phyloP scores from a whole-genome alignment of 2,797 vertebrate genomes.

The Cossypha dichroa region DNA sequence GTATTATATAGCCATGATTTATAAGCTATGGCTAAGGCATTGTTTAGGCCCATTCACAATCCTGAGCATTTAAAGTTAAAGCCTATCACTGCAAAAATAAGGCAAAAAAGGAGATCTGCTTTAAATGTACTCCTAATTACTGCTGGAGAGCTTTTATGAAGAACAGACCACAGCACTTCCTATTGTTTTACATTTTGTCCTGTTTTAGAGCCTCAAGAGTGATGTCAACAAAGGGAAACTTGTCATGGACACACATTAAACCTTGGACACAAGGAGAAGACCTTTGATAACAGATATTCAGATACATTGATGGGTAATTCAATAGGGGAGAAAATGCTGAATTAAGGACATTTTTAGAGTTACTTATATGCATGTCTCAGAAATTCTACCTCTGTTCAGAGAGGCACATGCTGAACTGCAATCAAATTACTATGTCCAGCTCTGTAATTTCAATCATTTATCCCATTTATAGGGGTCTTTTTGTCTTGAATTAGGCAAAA shows the following conservation, averaged over 20 bases:
- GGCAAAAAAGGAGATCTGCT: conserved; percentile 20
- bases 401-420: conserved; percentile 28
- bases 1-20: neutral
- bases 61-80: neutral
- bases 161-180: conserved; percentile 22
- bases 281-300: conserved; percentile 26
- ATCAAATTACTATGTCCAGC: conserved; percentile 44
- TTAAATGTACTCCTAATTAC: neutral
- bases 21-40: neutral
- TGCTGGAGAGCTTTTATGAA: conserved; percentile 3
- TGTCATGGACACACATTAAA: conserved; percentile 42
- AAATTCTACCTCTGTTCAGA: conserved; percentile 43
- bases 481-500: conserved; percentile 68
- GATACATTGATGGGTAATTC: conserved; percentile 27
- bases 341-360: conserved; percentile 33
- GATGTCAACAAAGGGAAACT: conserved; percentile 33
- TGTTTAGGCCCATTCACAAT: neutral
- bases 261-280: neutral
- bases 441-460: conserved; percentile 59
- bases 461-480: conserved; percentile 56
- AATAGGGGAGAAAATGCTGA: conserved; percentile 31
- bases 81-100: neutral
- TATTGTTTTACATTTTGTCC: conserved; percentile 26
- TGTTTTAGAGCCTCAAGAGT: conserved; percentile 4
- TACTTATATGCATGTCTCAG: neutral